These are phyloP conservation scores for Enteromius radiatus DNA, from an alignment of 2,797 vertebrate genomes.

Conservation along the genomic window DNA sequence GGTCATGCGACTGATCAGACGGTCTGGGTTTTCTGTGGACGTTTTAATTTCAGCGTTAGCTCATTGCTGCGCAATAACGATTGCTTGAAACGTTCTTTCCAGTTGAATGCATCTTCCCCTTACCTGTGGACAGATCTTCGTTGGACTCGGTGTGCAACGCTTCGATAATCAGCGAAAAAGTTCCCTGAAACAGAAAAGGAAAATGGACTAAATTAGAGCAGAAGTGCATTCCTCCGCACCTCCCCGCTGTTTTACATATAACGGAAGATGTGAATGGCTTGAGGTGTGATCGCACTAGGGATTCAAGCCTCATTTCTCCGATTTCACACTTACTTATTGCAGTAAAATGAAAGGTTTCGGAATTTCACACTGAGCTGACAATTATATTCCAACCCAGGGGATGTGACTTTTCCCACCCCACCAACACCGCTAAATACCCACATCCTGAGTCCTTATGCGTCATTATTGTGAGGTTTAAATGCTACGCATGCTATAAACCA, in stretches of 20 bases:
- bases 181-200: constrained; percentile 81
- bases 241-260: constrained; percentile 64
- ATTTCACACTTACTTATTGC: constrained; percentile 76
- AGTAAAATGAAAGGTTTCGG: constrained; percentile 80
- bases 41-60: constrained; percentile 3
- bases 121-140: constrained; percentile 95
- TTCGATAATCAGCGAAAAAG: constrained; percentile 98
- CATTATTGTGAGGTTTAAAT: background rate
- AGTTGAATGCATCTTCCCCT: constrained; percentile 35
- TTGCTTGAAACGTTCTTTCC: too few species aligned
- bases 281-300: constrained; percentile 70
- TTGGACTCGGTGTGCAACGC: constrained; percentile 92
- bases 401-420: constrained; percentile 79
- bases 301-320: constrained; percentile 74
- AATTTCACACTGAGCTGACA: constrained; percentile 81
- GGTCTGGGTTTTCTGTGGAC: constrained; percentile 88
- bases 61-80: background rate
- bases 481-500: background rate
- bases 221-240: background rate
- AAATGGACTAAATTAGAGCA: constrained; percentile 36
- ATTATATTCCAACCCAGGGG: constrained; percentile 75
- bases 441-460: constrained; percentile 21
- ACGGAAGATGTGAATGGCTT: constrained; percentile 64
- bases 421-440: constrained; percentile 64
- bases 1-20: constrained; percentile 91